phyloP scores from a whole-genome alignment of 30 jellyfish, hydroid and myxozoan genomes.

The Aurelia sp. region DNA sequence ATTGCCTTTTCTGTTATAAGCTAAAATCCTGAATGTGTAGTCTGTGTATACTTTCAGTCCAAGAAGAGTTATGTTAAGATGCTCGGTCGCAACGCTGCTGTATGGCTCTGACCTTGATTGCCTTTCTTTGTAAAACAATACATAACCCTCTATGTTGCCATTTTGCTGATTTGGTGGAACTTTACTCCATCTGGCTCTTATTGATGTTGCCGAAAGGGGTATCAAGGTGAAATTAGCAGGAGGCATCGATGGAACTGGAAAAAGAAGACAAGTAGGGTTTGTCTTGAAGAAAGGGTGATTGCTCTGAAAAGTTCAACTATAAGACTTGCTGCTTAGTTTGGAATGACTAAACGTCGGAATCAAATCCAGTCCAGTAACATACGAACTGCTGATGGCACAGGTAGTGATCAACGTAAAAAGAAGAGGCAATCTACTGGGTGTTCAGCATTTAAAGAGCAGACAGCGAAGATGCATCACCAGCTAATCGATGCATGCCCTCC shows the following conservation, averaged over 20 bases:
- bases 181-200: constrained; percentile 55
- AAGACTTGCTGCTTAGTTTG: too few species aligned
- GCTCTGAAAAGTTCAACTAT: too few species aligned
- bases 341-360: too few species aligned
- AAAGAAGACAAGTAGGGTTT: too few species aligned
- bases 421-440: too few species aligned
- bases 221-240: constrained; percentile 58
- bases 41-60: constrained; percentile 66
- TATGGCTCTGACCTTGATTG: constrained; percentile 45
- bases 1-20: constrained; percentile 78
- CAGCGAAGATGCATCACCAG: neutral
- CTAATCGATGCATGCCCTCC: neutral
- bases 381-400: too few species aligned
- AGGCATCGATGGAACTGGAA: constrained; percentile 50
- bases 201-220: constrained; percentile 55
- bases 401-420: too few species aligned
- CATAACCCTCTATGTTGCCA: constrained; percentile 68
- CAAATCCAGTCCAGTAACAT: too few species aligned
- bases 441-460: neutral
- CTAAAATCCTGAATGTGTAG: constrained; percentile 66
- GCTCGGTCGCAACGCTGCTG: constrained; percentile 51
- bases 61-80: constrained; percentile 18
- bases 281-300: too few species aligned
- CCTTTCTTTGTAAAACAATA: constrained; percentile 56
- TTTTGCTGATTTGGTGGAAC: constrained; percentile 26